These are phyloP conservation scores for Formica exsecta DNA, from an alignment of 1,140 invertebrate species.

Conservation along the genomic window DNA sequence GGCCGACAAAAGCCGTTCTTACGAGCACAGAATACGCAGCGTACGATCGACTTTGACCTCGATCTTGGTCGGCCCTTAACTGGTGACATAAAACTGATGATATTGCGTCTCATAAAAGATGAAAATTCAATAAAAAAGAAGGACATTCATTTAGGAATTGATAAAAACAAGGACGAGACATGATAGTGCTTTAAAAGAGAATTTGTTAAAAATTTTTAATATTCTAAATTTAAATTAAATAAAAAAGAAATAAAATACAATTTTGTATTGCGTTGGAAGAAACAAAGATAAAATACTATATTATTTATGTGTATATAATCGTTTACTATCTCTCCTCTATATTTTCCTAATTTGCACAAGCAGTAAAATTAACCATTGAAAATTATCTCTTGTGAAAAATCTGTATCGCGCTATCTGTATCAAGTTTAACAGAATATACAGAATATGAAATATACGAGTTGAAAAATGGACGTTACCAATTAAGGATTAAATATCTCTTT, in stretches of 20 bases:
- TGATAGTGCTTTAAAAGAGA: too few species aligned
- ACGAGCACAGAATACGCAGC: neutral
- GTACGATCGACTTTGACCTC: constrained; percentile 46
- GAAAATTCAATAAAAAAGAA: too few species aligned
- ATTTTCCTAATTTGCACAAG: neutral
- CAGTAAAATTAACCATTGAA: neutral
- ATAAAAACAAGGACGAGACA: too few species aligned
- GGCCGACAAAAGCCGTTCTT: constrained; percentile 36
- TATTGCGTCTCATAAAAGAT: too few species aligned
- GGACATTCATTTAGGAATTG: too few species aligned
- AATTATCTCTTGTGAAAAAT: constrained; percentile 13
- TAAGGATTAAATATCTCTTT: constrained; percentile 6
- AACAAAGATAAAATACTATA: neutral
- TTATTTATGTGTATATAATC: neutral
- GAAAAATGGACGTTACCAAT: neutral
- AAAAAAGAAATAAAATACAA: too few species aligned
- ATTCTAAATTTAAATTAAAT: too few species aligned
- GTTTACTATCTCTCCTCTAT: neutral
- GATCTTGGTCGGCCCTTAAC: constrained; percentile 52
- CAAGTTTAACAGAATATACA: neutral
- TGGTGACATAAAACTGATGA: neutral
- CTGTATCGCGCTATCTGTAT: constrained; percentile 1
- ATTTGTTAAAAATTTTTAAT: too few species aligned
- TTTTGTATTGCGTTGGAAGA: too few species aligned
- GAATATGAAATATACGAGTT: neutral